Percentiles rank a stretch among this genome's conserved stretches.
Conservation (phyloP, 2,113 vertebrate genomes). For the Neoarius graeffei region DNA sequence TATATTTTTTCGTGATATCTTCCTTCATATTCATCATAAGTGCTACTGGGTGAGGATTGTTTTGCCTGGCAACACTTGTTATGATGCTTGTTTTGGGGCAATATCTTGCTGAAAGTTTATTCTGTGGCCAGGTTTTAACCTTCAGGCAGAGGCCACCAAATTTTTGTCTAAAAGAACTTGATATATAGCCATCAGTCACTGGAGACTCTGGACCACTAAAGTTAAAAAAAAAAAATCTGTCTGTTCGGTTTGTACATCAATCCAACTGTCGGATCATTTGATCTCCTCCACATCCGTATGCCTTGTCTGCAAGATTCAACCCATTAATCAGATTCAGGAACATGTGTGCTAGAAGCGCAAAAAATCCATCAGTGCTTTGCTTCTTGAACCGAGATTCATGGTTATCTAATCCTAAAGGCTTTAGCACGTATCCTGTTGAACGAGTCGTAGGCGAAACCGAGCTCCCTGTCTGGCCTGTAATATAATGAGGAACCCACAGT, state of each 20-base stretch:
- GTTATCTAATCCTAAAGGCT: conserved; percentile 30
- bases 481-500: conserved; percentile 34
- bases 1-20: too few relatives aligned
- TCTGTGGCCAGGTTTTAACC: background rate
- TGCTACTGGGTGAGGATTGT: too few relatives aligned
- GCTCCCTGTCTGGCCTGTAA: conserved; percentile 29
- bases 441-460: conserved; percentile 8
- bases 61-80: background rate
- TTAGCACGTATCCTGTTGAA: background rate
- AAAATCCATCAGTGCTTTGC: background rate
- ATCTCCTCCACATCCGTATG: background rate
- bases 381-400: background rate
- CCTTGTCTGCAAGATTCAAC: background rate
- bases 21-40: too few relatives aligned
- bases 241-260: background rate
- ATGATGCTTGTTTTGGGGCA: background rate
- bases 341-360: background rate
- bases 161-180: too few relatives aligned
- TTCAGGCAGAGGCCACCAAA: background rate
- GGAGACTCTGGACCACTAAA: background rate
- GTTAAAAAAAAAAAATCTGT: background rate
- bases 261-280: conserved; percentile 13
- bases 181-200: background rate
- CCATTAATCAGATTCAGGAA: conserved; percentile 2
- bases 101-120: background rate